Evolutionary conservation across 1,140 invertebrate genomes (phyloP).

Genomic region (Oryctes rhinoceros): DNA sequence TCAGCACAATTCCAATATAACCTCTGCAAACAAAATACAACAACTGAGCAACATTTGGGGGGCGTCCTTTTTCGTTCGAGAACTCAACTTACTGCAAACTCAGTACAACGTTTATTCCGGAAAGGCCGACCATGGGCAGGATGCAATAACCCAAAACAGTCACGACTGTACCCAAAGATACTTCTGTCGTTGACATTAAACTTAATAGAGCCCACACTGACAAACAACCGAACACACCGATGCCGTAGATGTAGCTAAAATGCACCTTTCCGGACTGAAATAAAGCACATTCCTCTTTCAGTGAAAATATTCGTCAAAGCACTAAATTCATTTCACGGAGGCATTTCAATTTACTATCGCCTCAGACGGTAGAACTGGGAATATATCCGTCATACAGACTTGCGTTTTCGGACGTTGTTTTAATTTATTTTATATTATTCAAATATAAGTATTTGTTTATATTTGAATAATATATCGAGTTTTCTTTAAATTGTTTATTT

Average conservation of each 20-base stretch:
- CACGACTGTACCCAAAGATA: constrained; percentile 77
- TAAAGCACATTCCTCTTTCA: neutral
- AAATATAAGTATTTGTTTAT: neutral
- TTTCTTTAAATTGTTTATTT: no score
- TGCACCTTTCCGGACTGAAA: constrained; percentile 68
- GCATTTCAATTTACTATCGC: constrained; percentile 14
- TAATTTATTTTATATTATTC: neutral
- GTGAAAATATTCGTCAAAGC: constrained; percentile 22
- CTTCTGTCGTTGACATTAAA: constrained; percentile 75
- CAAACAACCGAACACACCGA: constrained; percentile 81
- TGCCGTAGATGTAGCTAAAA: constrained; percentile 86
- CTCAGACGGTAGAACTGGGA: neutral
- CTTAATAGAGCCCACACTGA: constrained; percentile 82
- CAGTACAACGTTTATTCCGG: constrained; percentile 75
- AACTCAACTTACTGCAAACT: constrained; percentile 72
- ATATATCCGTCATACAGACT: neutral
- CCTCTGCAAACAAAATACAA: constrained; percentile 57
- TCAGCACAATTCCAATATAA: constrained; percentile 68
- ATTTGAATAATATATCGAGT: no score
- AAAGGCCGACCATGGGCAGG: constrained; percentile 84
- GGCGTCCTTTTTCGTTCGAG: constrained; percentile 14
- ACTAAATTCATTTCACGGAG: constrained; percentile 26
- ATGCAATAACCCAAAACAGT: constrained; percentile 87
- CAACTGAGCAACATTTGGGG: constrained; percentile 21
- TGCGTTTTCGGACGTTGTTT: neutral